Percentiles rank a stretch among this genome's conserved stretches.
phyloP scores from a whole-genome alignment of 2,113 vertebrate species.

The Mustelus asterias region DNA sequence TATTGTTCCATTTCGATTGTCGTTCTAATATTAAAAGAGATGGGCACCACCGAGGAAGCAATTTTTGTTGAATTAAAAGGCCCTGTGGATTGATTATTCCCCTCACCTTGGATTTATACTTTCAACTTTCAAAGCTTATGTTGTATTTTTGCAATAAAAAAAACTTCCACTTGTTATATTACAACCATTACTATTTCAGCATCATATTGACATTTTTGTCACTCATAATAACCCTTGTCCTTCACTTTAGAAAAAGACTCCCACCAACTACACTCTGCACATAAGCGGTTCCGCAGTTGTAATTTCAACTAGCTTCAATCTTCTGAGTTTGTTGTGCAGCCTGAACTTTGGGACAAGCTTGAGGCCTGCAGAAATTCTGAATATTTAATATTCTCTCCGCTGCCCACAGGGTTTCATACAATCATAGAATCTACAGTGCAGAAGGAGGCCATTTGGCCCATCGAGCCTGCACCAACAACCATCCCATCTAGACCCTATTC shows the following conservation, averaged over 20 bases:
- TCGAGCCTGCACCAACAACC: no score
- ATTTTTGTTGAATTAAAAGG: background rate
- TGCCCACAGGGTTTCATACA: background rate
- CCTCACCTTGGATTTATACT: background rate
- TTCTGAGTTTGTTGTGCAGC: background rate
- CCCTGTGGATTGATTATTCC: background rate
- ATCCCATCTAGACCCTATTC: no score
- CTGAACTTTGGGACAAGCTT: background rate
- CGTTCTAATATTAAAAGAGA: background rate
- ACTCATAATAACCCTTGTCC: background rate
- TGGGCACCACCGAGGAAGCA: background rate
- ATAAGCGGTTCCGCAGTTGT: background rate
- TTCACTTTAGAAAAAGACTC: background rate
- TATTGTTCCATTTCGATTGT: background rate
- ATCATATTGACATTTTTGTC: background rate
- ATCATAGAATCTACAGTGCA: no score
- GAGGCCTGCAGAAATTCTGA: background rate
- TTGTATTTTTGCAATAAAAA: background rate
- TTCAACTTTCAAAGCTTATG: background rate
- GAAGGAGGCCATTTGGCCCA: no score
- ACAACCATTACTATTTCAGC: background rate
- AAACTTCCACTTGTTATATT: background rate
- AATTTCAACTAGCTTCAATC: background rate
- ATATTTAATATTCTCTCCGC: background rate
- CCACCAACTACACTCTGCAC: background rate